Conservation (phyloP, 1,140 invertebrate genomes). For the Oncopodura yosiiana region DNA sequence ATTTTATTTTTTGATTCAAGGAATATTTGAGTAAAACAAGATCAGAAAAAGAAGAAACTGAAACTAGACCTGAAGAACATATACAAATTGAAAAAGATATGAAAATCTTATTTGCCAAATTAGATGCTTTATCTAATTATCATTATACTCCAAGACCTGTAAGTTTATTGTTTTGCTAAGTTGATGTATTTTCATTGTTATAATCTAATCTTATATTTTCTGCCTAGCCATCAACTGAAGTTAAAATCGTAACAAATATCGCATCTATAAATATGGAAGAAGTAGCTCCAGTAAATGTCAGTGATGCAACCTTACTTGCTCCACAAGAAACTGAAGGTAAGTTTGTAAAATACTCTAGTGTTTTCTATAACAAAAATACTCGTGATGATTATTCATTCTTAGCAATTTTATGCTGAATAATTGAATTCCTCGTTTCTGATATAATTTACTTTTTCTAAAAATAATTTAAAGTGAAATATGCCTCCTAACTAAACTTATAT, state of each 20-base stretch:
- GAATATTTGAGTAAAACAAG: constrained; percentile 16
- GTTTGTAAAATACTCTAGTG: background rate
- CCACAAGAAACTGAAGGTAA: constrained; percentile 62
- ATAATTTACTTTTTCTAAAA: background rate
- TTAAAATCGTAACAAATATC: constrained; percentile 82
- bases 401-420: constrained; percentile 17
- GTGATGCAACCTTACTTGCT: constrained; percentile 74
- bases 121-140: constrained; percentile 88
- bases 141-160: constrained; percentile 84
- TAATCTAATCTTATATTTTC: constrained; percentile 20
- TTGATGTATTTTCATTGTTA: background rate
- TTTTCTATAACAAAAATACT: background rate
- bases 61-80: constrained; percentile 58
- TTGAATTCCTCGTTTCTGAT: constrained; percentile 33
- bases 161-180: constrained; percentile 34
- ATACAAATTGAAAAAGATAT: constrained; percentile 66
- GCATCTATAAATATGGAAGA: constrained; percentile 90
- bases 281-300: constrained; percentile 77
- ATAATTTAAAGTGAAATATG: background rate
- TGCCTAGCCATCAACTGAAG: constrained; percentile 61
- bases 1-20: constrained; percentile 6
- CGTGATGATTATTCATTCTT: constrained; percentile 24
- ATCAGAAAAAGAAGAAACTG: constrained; percentile 46
- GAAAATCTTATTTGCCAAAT: constrained; percentile 67
- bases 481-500: background rate